Evolutionary conservation across 2,888 invertebrate species (phyloP).

Genomic region (Lithophane semibrunnea): DNA sequence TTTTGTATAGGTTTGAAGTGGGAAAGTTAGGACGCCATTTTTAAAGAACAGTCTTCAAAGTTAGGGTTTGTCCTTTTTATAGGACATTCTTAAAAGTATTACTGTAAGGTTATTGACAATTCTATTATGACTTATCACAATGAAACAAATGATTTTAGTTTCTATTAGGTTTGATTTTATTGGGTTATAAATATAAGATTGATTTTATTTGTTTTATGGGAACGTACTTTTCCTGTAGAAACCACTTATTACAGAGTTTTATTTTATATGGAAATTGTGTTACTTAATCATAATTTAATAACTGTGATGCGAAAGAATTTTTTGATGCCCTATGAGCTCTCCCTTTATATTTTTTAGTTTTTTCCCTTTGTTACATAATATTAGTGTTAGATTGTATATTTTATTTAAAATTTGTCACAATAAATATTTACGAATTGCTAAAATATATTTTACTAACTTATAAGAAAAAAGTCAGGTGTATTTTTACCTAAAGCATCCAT

Average conservation of each 20-base stretch:
- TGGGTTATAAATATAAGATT: too few species aligned
- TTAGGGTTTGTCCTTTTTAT: not conserved
- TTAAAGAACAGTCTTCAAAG: not conserved
- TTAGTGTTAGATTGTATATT: too few species aligned
- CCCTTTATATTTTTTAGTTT: too few species aligned
- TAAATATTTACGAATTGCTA: too few species aligned
- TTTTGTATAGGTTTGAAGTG: conserved; percentile 2
- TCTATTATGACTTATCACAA: not conserved
- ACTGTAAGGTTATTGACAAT: not conserved
- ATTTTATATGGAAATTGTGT: not conserved
- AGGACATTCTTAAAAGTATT: not conserved
- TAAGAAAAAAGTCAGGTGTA: conserved; percentile 1
- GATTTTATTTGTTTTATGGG: not conserved
- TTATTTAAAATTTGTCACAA: too few species aligned
- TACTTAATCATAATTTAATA: not conserved
- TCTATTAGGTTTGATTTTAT: not conserved
- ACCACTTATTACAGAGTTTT: not conserved
- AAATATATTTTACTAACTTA: not conserved
- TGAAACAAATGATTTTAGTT: not conserved
- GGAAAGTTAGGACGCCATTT: not conserved
- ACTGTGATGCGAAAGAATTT: too few species aligned
- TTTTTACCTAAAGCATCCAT: conserved; percentile 33
- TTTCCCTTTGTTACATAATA: too few species aligned
- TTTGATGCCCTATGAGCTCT: too few species aligned
- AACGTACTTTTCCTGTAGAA: not conserved